Conservation (phyloP, 2,888 invertebrate species). For the Cotesia congregata region DNA sequence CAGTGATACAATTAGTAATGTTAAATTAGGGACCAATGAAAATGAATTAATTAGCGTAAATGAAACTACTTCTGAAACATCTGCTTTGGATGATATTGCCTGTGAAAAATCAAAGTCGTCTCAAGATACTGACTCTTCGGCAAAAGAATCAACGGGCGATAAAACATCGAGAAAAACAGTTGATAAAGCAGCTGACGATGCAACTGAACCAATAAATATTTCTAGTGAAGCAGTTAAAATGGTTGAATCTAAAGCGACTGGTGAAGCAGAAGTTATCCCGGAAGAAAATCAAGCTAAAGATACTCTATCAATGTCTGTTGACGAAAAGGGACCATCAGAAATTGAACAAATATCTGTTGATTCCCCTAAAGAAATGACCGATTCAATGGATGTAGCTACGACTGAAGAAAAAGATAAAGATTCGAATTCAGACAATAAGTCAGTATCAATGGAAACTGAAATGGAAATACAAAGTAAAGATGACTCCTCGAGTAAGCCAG, state of each 20-base stretch:
- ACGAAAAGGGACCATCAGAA: not conserved
- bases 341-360: not conserved
- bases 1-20: not conserved
- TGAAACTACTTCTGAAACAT: not conserved
- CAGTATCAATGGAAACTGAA: slow-evolving; percentile 11
- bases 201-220: not conserved
- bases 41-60: no score
- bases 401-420: not conserved
- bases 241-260: not conserved
- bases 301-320: not conserved
- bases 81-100: not conserved
- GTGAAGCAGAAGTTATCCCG: not conserved
- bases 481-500: slow-evolving; percentile 50
- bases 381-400: slow-evolving; percentile 49
- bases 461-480: slow-evolving; percentile 54
- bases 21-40: not conserved
- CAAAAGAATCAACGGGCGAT: not conserved
- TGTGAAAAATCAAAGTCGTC: not conserved
- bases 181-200: not conserved
- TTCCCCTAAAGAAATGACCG: slow-evolving; percentile 52
- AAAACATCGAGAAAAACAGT: no score
- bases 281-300: not conserved
- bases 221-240: not conserved
- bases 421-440: not conserved
- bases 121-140: not conserved